Base-by-base conservation (phyloP, 1,140 invertebrate species). In the Euborellia annulipes region DNA sequence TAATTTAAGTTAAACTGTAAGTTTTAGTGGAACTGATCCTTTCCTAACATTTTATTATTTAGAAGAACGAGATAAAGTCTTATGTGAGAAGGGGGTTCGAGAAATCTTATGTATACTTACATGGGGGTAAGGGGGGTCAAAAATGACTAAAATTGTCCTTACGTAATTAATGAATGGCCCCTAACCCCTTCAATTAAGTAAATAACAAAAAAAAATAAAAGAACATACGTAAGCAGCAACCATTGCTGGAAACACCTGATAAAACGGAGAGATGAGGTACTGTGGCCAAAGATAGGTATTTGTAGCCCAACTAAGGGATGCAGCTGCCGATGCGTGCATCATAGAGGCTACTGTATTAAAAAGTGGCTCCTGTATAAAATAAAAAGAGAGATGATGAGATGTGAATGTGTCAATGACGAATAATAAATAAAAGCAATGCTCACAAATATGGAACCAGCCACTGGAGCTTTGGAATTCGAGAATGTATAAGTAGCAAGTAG, bases 201-300 rank as follows among this genome's bases (percentile, higher is more conserved):
- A n/a, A n/a, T n/a, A n/a, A n/a, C n/a, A n/a, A n/a, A n/a, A n/a
- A n/a, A n/a, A 6, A 4, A 39, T 17, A 7, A 18, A 43, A 40
- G 27, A 45, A 75, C 82, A 82, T 65, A 87, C 85, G 59, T 86
- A 86, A 42, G 78, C 76, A 1, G 79, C 79, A 18, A 78, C 82
- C 79, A 87, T 84, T 2, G 82, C 82, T 13, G 82, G 83, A 65
- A 83, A 86, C 20, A 77, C 81, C 55, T 77, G 72, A 54, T 68
- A 76, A 45, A 69, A 72, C 2, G 71, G 67, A 14, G 61, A 71
- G 18, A 71, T 54, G 20, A 68, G 56, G 58, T 75, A 75, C 30
- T 68, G 55, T 0, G 78, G 74, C 60, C 79, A 76, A 22, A 87
- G 59, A 59, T 77, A 82, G 18, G 82, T 61, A 54, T 82, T 79